phyloP scores from a whole-genome alignment of 2,888 invertebrate species.

The Hartigia nigra region DNA sequence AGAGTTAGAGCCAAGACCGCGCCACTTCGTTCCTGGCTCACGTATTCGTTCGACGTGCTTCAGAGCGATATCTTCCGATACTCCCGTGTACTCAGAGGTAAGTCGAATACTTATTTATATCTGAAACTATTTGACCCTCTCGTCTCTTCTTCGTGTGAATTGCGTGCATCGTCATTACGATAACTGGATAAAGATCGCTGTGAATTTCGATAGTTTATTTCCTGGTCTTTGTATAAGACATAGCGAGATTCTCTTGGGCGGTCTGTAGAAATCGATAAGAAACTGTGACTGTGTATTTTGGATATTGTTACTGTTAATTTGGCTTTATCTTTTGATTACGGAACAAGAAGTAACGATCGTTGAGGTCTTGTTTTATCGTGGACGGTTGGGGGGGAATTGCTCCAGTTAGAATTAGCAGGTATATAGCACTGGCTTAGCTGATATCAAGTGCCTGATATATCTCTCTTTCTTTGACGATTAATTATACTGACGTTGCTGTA shows the following conservation, averaged over 20 bases:
- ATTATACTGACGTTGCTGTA: neutral
- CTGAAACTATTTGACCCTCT: neutral
- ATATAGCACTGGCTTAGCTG: neutral
- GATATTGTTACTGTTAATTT: neutral
- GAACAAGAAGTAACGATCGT: neutral
- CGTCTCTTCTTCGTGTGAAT: neutral
- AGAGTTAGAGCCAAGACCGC: conserved; percentile 36
- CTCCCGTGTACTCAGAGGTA: conserved; percentile 11
- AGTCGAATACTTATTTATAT: conserved; percentile 15
- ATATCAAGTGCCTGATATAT: neutral
- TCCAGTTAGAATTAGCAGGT: neutral
- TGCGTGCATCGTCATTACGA: neutral
- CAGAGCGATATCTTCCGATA: conserved; percentile 2
- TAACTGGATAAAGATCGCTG: neutral
- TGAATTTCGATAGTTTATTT: neutral
- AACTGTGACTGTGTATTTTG: neutral
- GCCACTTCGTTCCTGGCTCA: conserved; percentile 57
- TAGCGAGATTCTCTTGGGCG: neutral
- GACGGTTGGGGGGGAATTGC: neutral
- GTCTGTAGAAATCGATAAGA: neutral
- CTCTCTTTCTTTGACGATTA: neutral
- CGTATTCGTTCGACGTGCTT: conserved; percentile 45
- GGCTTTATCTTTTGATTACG: neutral
- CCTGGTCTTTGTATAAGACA: neutral
- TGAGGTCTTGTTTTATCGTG: neutral